phyloP scores from a whole-genome alignment of 2,888 invertebrate genomes.

The Germaria angustata region DNA sequence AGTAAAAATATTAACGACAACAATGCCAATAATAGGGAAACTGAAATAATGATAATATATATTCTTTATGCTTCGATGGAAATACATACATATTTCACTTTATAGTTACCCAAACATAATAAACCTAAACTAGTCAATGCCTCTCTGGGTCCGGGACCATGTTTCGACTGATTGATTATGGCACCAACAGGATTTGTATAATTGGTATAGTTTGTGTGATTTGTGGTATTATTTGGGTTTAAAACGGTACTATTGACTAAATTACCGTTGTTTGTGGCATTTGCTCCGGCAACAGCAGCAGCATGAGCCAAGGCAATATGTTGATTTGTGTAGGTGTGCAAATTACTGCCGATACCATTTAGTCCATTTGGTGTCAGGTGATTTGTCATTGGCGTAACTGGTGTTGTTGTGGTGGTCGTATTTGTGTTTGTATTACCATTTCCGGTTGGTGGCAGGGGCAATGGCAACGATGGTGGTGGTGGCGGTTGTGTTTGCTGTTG shows the following conservation, averaged over 20 bases:
- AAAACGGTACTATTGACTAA: slow-evolving; percentile 68
- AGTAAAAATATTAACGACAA: slow-evolving; percentile 91
- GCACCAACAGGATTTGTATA: slow-evolving; percentile 69
- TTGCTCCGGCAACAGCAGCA: slow-evolving; percentile 48
- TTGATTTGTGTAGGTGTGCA: slow-evolving; percentile 76
- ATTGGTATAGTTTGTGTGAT: slow-evolving; percentile 71
- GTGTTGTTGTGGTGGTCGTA: slow-evolving; percentile 72
- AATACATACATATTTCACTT: not conserved
- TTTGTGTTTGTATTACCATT: slow-evolving; percentile 61
- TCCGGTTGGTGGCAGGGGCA: slow-evolving; percentile 36
- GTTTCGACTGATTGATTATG: slow-evolving; percentile 72
- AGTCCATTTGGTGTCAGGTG: slow-evolving; percentile 72
- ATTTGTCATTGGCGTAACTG: slow-evolving; percentile 72
- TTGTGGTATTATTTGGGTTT: slow-evolving; percentile 67
- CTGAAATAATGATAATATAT: slow-evolving; percentile 76
- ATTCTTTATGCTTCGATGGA: not conserved
- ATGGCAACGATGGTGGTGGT: slow-evolving; percentile 31
- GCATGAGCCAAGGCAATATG: slow-evolving; percentile 73
- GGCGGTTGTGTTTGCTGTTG: slow-evolving; percentile 36
- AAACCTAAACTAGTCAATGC: slow-evolving; percentile 92
- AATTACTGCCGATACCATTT: slow-evolving; percentile 73
- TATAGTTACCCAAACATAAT: slow-evolving; percentile 84
- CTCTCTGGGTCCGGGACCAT: slow-evolving; percentile 86
- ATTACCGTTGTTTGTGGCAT: slow-evolving; percentile 69
- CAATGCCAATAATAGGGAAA: slow-evolving; percentile 90